Percentiles rank a stretch among this genome's conserved stretches.
Evolutionary conservation across 2,797 vertebrate genomes (phyloP).

Genomic region (Morelia viridis): DNA sequence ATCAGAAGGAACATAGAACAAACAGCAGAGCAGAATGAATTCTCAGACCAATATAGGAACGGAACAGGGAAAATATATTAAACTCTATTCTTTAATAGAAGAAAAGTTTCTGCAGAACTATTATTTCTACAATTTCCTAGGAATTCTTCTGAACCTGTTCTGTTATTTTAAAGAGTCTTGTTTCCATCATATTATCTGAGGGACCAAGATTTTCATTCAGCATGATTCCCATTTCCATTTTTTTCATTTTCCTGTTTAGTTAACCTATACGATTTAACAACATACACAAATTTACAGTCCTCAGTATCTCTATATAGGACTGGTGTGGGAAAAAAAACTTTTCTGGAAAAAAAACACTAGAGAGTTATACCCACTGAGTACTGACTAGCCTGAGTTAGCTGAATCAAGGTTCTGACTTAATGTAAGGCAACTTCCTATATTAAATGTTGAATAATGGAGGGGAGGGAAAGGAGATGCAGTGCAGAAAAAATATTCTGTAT

Average conservation of each 20-base stretch:
- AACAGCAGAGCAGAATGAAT: background rate
- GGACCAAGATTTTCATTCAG: background rate
- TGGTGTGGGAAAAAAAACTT: too few relatives aligned
- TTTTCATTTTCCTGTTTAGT: background rate
- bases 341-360: background rate
- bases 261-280: background rate
- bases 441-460: background rate
- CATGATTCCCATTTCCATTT: background rate
- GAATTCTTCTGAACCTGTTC: background rate
- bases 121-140: background rate
- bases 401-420: background rate
- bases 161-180: background rate
- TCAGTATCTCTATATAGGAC: background rate
- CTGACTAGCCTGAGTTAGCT: background rate
- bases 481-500: background rate
- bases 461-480: background rate
- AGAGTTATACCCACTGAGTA: background rate
- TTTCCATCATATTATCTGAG: background rate
- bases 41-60: background rate
- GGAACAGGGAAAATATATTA: background rate
- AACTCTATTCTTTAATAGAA: background rate
- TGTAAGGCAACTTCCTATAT: background rate
- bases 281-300: background rate
- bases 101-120: background rate
- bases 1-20: background rate